phyloP scores from a whole-genome alignment of 2,113 vertebrate genomes.

The Anas platyrhynchos region DNA sequence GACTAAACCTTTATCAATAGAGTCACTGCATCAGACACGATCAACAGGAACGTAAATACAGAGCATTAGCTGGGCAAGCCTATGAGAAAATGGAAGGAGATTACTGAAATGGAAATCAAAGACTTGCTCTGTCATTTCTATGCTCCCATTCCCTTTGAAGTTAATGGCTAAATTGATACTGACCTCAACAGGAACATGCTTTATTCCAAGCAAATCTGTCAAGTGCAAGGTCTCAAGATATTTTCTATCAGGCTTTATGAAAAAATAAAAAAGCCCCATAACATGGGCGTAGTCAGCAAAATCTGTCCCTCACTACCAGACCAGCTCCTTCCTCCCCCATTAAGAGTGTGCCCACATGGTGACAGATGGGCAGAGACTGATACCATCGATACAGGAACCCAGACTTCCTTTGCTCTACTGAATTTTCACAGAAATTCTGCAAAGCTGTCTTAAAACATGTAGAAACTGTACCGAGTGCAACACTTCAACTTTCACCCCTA shows the following conservation, averaged over 20 bases:
- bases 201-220: conserved; percentile 49
- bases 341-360: background rate
- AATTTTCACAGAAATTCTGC: background rate
- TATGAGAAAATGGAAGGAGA: conserved; percentile 55
- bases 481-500: background rate
- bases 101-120: conserved; percentile 65
- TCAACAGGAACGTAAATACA: conserved; percentile 18
- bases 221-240: conserved; percentile 46
- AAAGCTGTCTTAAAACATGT: background rate
- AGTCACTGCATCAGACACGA: conserved; percentile 43
- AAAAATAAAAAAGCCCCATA: background rate
- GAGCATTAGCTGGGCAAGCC: background rate
- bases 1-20: conserved; percentile 14
- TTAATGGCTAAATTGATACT: conserved; percentile 69
- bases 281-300: background rate
- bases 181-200: conserved; percentile 52
- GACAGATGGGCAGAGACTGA: background rate
- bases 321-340: background rate
- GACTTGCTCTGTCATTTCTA: conserved; percentile 52
- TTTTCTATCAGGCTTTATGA: conserved; percentile 17
- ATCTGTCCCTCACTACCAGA: background rate
- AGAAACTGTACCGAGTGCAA: background rate
- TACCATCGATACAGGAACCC: background rate
- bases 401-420: background rate
- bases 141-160: conserved; percentile 61